A percentile compares a stretch with the other conserved stretches of the same genome.
phyloP scores from a whole-genome alignment of 2,888 invertebrate species.

The Tenodera sinensis region DNA sequence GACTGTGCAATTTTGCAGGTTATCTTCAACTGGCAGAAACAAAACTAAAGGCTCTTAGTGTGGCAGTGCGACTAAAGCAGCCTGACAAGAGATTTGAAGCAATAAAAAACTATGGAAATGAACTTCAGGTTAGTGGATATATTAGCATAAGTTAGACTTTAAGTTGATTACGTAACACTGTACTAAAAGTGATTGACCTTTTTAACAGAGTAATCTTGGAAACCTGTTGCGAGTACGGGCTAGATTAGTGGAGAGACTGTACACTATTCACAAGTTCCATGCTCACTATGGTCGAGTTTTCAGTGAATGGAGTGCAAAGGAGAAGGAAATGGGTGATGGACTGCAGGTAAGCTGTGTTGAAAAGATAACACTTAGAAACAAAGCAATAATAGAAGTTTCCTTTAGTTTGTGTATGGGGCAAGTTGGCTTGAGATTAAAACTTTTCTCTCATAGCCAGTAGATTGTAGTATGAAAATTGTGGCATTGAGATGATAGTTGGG shows the following conservation, averaged over 20 bases:
- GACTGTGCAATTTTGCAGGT: conserved; percentile 47
- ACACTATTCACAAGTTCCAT: conserved; percentile 74
- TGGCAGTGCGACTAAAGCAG: conserved; percentile 68
- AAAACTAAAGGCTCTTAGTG: conserved; percentile 70
- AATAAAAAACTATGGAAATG: conserved; percentile 70
- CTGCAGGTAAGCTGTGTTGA: conserved; percentile 39
- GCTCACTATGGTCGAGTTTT: conserved; percentile 77
- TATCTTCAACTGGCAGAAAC: conserved; percentile 73
- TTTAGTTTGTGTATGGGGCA: neutral
- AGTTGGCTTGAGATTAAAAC: neutral
- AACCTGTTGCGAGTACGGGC: conserved; percentile 50
- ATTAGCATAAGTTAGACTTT: too few relatives aligned
- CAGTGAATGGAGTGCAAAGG: conserved; percentile 82
- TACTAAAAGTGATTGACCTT: neutral
- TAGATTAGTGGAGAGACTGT: conserved; percentile 70
- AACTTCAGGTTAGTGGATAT: conserved; percentile 54
- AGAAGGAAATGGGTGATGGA: conserved; percentile 77
- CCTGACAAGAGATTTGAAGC: conserved; percentile 70
- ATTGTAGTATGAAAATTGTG: too few relatives aligned
- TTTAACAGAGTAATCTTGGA: conserved; percentile 43
- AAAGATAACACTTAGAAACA: neutral
- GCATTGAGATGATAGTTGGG: too few relatives aligned
- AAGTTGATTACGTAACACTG: too few relatives aligned
- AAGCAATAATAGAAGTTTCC: neutral
- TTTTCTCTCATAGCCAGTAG: too few relatives aligned